phyloP scores from a whole-genome alignment of 2,888 invertebrate genomes.

The Plagiodera versicolora region DNA sequence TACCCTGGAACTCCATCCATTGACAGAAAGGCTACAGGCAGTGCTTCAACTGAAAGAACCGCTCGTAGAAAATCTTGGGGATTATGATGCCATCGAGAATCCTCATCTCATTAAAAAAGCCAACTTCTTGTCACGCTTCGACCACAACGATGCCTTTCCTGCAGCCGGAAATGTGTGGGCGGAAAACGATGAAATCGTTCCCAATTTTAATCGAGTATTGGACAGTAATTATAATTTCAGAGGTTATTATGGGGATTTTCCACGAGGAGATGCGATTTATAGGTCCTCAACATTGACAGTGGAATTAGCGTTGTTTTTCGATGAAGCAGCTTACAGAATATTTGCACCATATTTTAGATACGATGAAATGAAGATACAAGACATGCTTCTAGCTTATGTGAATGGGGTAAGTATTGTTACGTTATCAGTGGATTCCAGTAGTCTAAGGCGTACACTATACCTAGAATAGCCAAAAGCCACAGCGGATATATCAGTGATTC shows the following conservation, averaged over 20 bases:
- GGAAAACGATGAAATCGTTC: slow-evolving; percentile 27
- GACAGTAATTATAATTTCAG: slow-evolving; percentile 8
- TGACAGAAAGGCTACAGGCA: slow-evolving; percentile 55
- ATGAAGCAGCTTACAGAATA: slow-evolving; percentile 71
- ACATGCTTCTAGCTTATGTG: slow-evolving; percentile 77
- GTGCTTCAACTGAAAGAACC: slow-evolving; percentile 51
- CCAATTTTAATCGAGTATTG: slow-evolving; percentile 15
- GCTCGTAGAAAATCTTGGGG: slow-evolving; percentile 38
- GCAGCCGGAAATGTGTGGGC: slow-evolving; percentile 31
- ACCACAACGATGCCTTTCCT: slow-evolving; percentile 51
- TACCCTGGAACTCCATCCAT: slow-evolving; percentile 70
- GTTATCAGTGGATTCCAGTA: no score
- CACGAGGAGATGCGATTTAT: slow-evolving; percentile 19
- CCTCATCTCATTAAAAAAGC: slow-evolving; percentile 66
- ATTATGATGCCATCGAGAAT: slow-evolving; percentile 34
- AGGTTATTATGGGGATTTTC: not conserved
- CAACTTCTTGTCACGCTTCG: slow-evolving; percentile 53
- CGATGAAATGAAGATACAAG: slow-evolving; percentile 66
- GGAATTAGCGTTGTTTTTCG: slow-evolving; percentile 75
- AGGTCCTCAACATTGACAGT: slow-evolving; percentile 57
- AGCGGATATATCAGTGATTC: no score
- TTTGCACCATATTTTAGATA: slow-evolving; percentile 69
- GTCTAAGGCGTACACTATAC: no score
- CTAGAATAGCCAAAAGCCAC: no score
- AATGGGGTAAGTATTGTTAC: slow-evolving; percentile 67